Conservation (phyloP, 2,888 invertebrate species). For the Eugnorisma glareosa region DNA sequence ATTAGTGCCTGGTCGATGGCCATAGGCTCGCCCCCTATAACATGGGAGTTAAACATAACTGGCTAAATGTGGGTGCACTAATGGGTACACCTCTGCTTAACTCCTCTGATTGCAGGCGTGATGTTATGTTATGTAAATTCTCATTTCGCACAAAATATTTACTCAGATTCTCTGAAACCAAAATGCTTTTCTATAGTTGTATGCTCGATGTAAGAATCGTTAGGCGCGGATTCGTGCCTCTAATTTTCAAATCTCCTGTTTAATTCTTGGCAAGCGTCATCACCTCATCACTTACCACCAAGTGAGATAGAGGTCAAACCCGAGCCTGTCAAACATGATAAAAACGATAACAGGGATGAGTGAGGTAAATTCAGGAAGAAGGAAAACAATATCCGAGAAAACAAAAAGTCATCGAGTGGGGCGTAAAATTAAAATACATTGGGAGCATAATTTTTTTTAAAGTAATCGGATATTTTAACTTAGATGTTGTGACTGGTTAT, state of each 20-base stretch:
- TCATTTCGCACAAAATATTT: too few relatives aligned
- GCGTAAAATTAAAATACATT: conserved; percentile 15
- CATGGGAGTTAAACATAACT: too few relatives aligned
- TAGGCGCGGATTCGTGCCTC: not conserved
- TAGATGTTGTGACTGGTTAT: not conserved
- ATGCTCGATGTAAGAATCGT: not conserved
- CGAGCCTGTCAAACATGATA: not conserved
- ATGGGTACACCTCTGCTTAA: too few relatives aligned
- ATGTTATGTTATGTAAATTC: too few relatives aligned
- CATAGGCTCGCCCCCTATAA: too few relatives aligned
- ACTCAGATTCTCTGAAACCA: too few relatives aligned
- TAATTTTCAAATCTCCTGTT: not conserved
- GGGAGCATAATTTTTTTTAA: not conserved
- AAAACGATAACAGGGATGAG: not conserved
- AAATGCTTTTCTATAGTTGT: too few relatives aligned
- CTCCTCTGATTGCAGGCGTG: too few relatives aligned
- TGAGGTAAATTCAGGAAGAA: not conserved
- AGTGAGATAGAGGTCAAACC: not conserved
- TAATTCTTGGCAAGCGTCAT: not conserved
- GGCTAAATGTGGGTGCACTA: too few relatives aligned
- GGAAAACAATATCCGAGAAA: conserved; percentile 14
- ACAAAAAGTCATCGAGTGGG: conserved; percentile 7
- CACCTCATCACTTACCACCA: not conserved
- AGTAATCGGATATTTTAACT: not conserved
- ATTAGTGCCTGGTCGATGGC: too few relatives aligned